Percentiles rank a stretch among this genome's conserved stretches.
Conservation (phyloP, 2,797 vertebrate species). For the Sciaenops ocellatus region DNA sequence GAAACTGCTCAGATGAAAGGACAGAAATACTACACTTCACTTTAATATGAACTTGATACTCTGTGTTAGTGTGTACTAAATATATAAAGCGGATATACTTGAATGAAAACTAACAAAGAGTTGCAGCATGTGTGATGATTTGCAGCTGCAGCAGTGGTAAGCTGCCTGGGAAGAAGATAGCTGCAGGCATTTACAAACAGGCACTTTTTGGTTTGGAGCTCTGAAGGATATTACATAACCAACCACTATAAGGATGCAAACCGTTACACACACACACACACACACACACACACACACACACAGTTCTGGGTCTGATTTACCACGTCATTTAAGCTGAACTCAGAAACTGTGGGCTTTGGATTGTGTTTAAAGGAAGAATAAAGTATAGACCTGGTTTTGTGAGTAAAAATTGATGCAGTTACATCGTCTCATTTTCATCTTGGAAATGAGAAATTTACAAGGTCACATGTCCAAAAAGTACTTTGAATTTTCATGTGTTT, state of each 20-base stretch:
- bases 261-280: slow-evolving; percentile 21
- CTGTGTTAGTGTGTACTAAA: background rate
- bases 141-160: slow-evolving; percentile 51
- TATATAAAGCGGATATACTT: background rate
- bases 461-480: slow-evolving; percentile 12
- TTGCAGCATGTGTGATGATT: slow-evolving; percentile 17
- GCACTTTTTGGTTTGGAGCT: slow-evolving; percentile 61
- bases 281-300: slow-evolving; percentile 16
- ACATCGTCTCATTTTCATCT: slow-evolving; percentile 5
- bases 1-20: background rate
- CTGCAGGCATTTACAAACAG: slow-evolving; percentile 50
- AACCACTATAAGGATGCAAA: slow-evolving; percentile 60
- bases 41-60: background rate
- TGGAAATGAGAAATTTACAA: slow-evolving; percentile 18
- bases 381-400: slow-evolving; percentile 14
- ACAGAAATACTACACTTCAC: background rate
- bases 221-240: slow-evolving; percentile 65
- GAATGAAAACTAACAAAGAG: background rate
- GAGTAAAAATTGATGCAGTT: background rate
- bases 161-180: slow-evolving; percentile 26
- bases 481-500: slow-evolving; percentile 24
- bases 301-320: slow-evolving; percentile 33
- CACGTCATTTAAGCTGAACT: slow-evolving; percentile 32
- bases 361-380: slow-evolving; percentile 29
- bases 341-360: slow-evolving; percentile 40